Evolutionary conservation across 1,140 invertebrate genomes (phyloP), one percentile per base, ranked within the genome.

Genomic region (Drosophila punjabiensis): DNA sequence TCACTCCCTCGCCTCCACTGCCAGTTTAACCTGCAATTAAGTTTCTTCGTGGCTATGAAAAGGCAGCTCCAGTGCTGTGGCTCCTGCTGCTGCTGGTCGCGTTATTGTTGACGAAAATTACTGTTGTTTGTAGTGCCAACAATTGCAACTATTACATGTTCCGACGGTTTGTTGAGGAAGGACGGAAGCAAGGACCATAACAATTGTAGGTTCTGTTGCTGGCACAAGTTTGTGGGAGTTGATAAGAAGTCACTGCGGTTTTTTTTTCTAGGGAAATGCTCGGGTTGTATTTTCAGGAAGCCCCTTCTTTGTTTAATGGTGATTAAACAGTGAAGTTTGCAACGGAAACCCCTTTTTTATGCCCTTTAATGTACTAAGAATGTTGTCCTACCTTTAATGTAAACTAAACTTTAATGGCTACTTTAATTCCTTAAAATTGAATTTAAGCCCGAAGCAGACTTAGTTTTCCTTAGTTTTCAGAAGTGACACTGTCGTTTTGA

Each of bases 1-100:
- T 45, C 56, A 56, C 56, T 48, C 13, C 53, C 43, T 30, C 14
- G 7, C 14, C 43, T 48, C 20, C 64, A 6, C 33, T 16, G 37
- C 24, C 50, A 82, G 67, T 80, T 81, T 76, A 76, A 79, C 81
- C 80, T 79, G 79, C 86, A 89, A 90, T 85, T 89, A 79, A 90
- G 64, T 70, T 90, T 79, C 55, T 45, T 61, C 52, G 55, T 63
- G 76, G 70, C 61, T 50, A 61, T 61, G 52, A 73, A 61, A 61
- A 43, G 70, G 53, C 47, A 50, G 18, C 32, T 43, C 43, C 20
- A 18, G 14, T 16, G 28, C 64, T 52, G 1, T 14, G 5, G 52
- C 59, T 45, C 13, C 41, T 32, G 20, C 52, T 58, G 13, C 9
- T 35, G 18, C 53, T 37, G 30, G 32, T 58, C 45, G 30, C 16